Evolutionary conservation across 1,140 invertebrate species (phyloP).

Genomic region (Trichogramma pretiosum): DNA sequence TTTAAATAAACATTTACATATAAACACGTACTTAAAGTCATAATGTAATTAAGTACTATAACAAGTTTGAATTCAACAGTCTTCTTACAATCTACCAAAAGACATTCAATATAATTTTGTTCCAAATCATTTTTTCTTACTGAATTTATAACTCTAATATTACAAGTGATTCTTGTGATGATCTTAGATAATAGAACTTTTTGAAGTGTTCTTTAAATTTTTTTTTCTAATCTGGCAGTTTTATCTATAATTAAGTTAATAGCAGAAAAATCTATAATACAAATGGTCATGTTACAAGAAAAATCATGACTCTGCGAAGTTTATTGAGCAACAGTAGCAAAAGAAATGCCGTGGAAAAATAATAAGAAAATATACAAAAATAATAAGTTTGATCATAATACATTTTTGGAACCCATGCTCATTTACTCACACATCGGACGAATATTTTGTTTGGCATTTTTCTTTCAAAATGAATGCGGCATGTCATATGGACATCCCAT

Average conservation of each 20-base stretch:
- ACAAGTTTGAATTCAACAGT: slow-evolving; percentile 12
- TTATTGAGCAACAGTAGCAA: slow-evolving; percentile 3
- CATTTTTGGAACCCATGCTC: slow-evolving; percentile 1
- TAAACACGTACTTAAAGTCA: slow-evolving; percentile 1
- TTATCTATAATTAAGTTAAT: background rate
- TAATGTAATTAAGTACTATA: slow-evolving; percentile 14
- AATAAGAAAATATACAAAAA: background rate
- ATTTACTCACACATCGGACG: background rate
- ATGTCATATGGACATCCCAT: background rate
- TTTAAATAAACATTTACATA: slow-evolving; percentile 3
- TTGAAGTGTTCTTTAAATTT: background rate
- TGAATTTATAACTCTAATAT: slow-evolving; percentile 47
- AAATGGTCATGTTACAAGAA: slow-evolving; percentile 1
- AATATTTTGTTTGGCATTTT: slow-evolving; percentile 1
- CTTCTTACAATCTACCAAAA: slow-evolving; percentile 13
- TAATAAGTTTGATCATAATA: background rate
- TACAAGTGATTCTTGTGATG: background rate
- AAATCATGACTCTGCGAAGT: slow-evolving; percentile 7
- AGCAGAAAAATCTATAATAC: background rate
- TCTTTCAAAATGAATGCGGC: background rate
- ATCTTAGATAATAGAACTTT: background rate
- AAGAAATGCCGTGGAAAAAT: background rate
- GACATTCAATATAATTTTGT: slow-evolving; percentile 36
- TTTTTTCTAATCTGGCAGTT: slow-evolving; percentile 7
- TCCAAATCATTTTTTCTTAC: slow-evolving; percentile 45